Evolutionary conservation across 2,113 vertebrate genomes (phyloP).

Genomic region (Eurypyga helias): DNA sequence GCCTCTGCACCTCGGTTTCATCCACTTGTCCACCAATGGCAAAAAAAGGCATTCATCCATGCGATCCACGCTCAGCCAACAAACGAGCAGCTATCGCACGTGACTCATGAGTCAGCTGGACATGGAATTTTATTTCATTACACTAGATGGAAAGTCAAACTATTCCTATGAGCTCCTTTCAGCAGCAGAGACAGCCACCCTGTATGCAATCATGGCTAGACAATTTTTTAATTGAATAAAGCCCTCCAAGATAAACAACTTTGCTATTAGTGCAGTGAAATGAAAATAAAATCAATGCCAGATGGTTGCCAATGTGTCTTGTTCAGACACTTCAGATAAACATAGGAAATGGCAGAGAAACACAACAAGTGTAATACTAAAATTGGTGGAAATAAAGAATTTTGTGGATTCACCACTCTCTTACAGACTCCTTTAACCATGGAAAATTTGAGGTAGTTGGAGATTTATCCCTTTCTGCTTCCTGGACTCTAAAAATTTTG

Average conservation of each 20-base stretch:
- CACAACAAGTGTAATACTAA: not conserved
- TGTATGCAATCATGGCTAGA: not conserved
- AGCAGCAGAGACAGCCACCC: not conserved
- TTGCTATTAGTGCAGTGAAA: not conserved
- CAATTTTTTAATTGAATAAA: not conserved
- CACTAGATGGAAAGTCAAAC: not conserved
- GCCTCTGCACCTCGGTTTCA: not conserved
- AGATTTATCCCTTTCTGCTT: not conserved
- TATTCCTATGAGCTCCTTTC: not conserved
- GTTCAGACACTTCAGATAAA: constrained; percentile 35
- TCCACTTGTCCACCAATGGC: not conserved
- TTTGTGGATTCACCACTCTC: not conserved
- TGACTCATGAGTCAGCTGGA: not conserved
- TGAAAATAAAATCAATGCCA: constrained; percentile 47
- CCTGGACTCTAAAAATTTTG: not conserved
- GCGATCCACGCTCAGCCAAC: not conserved
- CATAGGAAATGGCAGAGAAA: not conserved
- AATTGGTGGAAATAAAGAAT: not conserved
- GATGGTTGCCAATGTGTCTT: constrained; percentile 36
- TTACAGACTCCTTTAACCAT: not conserved
- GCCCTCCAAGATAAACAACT: not conserved
- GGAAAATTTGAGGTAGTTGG: not conserved
- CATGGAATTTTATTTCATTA: not conserved
- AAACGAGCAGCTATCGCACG: fast-evolving
- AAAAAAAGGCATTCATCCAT: not conserved